Base-by-base conservation (phyloP, 2,797 vertebrate species). In the Gorsachius magnificus region DNA sequence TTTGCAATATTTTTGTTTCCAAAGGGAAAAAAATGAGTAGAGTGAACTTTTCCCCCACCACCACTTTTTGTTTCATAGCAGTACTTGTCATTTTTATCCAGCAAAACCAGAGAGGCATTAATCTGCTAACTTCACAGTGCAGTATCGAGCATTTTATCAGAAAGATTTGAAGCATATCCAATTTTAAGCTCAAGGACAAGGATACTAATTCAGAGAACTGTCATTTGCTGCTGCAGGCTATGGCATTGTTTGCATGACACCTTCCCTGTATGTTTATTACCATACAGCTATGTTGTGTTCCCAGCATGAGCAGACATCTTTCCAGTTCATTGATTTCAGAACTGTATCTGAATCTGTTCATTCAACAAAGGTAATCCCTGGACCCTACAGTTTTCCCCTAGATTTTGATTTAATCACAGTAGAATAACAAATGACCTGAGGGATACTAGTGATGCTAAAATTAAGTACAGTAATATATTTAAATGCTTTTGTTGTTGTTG, bases 341-440 rank as follows among this genome's bases (percentile, higher is more conserved):
- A 90, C 90, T 77, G 19, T 94, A 88, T 95, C 91, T 94, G 97
- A 98, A 97, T 95, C 96, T 91, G 93, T 97, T 98, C 96, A 97
- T 97, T 92, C 96, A 97, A 95, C 86, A 96, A 89, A 95, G 97
- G 98, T 97, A 98, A 98, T 98, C 97, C 76, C 94, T 96, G 95
- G 75, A 97, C 97, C 87, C 76, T 95, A 98, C 79, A 96, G 85
- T 93, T 96, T 97, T 98, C 56, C 94, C 87, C 96, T 90, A 96
- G 85, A 96, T 93, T 95, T 88, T 97, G 88, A 97, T 97, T 98
- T 95, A 89, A 88, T 87, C 92, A 94, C 74, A 96, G 77, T 61
- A 93, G 95, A 97, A 94, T 83, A 96, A 76, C 83, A 98, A 96
- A 97, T 97, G 94, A 97, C 96, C 94, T 95, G 56, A 92, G 95